Evolutionary conservation across 2,797 vertebrate genomes (phyloP).

Genomic region (Acipenser transmontanus): DNA sequence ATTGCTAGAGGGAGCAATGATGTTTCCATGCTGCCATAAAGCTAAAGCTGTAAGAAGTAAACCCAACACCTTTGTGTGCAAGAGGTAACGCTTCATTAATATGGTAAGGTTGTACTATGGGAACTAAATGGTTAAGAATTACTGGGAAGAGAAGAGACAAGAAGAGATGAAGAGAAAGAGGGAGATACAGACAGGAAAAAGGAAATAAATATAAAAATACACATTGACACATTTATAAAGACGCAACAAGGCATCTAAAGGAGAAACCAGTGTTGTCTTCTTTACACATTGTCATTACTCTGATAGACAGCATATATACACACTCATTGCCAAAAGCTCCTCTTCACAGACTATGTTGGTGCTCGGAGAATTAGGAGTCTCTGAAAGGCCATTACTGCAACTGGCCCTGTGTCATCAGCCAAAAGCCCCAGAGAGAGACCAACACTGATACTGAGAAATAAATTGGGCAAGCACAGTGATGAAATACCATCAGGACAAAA

Average conservation of each 20-base stretch:
- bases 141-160: too few species aligned
- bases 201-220: too few species aligned
- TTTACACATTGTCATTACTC: conserved; percentile 28
- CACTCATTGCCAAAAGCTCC: conserved; percentile 9
- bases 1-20: too few species aligned
- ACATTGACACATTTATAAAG: too few species aligned
- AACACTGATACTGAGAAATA: conserved; percentile 48
- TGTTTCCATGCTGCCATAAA: too few species aligned
- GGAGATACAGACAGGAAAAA: too few species aligned
- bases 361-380: conserved; percentile 34
- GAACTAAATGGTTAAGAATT: too few species aligned
- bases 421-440: conserved; percentile 57
- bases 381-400: conserved; percentile 52
- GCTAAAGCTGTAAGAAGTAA: too few species aligned
- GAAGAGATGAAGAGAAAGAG: too few species aligned
- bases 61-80: too few species aligned
- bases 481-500: conserved; percentile 50
- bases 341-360: conserved; percentile 8
- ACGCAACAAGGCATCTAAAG: conserved; percentile 17
- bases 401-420: conserved; percentile 50
- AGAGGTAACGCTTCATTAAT: too few species aligned
- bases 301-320: conserved; percentile 22
- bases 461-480: conserved; percentile 29
- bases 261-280: conserved; percentile 16
- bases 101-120: too few species aligned